Conservation (phyloP, 2,888 invertebrate species). For the Ditylenchus weischeri region DNA sequence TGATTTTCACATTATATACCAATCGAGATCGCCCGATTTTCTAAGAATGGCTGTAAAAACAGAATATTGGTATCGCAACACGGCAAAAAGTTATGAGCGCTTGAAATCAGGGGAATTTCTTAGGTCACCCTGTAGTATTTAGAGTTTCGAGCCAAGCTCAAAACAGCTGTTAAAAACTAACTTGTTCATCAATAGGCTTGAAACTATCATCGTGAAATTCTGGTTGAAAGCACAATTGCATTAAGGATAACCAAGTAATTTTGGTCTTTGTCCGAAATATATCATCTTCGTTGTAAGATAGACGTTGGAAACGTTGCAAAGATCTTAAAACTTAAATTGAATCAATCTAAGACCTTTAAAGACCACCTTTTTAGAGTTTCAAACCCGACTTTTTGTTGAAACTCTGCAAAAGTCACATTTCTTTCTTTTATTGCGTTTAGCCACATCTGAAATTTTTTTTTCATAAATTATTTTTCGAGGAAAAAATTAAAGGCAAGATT, state of each 20-base stretch:
- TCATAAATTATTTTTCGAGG: not conserved
- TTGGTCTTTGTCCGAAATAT: constrained; percentile 28
- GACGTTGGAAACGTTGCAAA: constrained; percentile 32
- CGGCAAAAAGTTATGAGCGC: no score
- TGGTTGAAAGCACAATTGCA: constrained; percentile 53
- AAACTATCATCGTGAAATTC: constrained; percentile 34
- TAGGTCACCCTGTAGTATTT: no score
- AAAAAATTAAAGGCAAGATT: not conserved
- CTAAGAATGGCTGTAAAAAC: no score
- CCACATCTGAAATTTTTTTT: constrained; percentile 16
- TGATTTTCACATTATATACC: no score
- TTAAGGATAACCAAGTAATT: constrained; percentile 51
- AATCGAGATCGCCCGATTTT: no score
- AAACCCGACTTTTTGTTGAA: constrained; percentile 48
- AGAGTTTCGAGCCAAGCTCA: no score
- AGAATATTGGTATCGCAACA: no score
- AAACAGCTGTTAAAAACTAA: constrained; percentile 9
- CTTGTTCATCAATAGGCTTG: constrained; percentile 49
- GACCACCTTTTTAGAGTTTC: constrained; percentile 42
- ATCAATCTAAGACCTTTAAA: not conserved
- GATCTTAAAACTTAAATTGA: constrained; percentile 15
- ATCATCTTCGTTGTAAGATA: constrained; percentile 29
- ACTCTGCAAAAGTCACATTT: constrained; percentile 50
- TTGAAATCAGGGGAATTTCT: no score
- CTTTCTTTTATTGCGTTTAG: constrained; percentile 41